A percentile compares a stretch with the other conserved stretches of the same genome.
Evolutionary conservation across 2,113 vertebrate genomes (phyloP).

Genomic region (Pelvicachromis taeniatus): DNA sequence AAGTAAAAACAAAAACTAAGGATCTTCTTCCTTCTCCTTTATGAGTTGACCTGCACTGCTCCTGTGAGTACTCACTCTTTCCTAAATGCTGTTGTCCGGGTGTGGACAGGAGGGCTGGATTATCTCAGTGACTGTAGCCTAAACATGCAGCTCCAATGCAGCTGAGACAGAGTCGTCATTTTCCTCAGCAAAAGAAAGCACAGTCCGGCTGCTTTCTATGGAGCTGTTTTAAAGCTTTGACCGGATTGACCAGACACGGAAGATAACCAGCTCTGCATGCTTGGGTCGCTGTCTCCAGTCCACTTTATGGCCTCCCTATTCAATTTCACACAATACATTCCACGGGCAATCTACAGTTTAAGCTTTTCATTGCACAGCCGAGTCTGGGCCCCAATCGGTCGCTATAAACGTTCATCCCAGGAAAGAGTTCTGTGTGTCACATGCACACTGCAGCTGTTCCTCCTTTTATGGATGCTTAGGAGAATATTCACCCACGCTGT

Average conservation of each 20-base stretch:
- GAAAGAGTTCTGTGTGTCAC: conserved; percentile 1
- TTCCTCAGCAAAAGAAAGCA: conserved; percentile 3
- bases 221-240: conserved; percentile 19
- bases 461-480: conserved; percentile 2
- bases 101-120: conserved; percentile 20
- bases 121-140: conserved; percentile 41
- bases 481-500: conserved; percentile 2
- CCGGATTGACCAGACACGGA: not conserved
- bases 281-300: conserved; percentile 51
- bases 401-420: conserved; percentile 37
- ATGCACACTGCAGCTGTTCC: not conserved
- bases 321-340: conserved; percentile 62
- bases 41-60: not conserved
- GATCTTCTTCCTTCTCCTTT: not conserved
- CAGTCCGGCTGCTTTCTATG: not conserved
- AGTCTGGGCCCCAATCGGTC: conserved; percentile 40
- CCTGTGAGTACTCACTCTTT: not conserved
- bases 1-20: conserved; percentile 2
- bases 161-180: conserved; percentile 15
- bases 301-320: conserved; percentile 53
- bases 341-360: conserved; percentile 54
- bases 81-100: not conserved
- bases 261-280: conserved; percentile 22
- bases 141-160: conserved; percentile 33
- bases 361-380: conserved; percentile 48